Conservation (phyloP, 2,888 invertebrate genomes). For the Limnephilus marmoratus region DNA sequence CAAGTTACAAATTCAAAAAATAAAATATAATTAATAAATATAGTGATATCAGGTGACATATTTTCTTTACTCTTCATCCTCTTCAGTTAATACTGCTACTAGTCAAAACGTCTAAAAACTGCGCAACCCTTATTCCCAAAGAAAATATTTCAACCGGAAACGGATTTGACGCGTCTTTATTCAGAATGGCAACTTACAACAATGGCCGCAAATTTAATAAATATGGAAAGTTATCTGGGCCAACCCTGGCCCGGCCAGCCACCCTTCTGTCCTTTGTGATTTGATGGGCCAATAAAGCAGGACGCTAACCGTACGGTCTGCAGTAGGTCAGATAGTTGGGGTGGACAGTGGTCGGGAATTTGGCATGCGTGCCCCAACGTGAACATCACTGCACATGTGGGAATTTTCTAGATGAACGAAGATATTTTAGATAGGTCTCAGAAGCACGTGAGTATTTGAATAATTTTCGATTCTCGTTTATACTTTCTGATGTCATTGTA, state of each 20-base stretch:
- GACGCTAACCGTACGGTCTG: not conserved
- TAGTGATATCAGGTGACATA: not conserved
- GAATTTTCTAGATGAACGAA: not conserved
- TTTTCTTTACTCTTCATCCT: not conserved
- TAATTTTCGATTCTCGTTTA: too few relatives aligned
- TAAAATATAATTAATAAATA: not conserved
- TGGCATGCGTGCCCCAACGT: not conserved
- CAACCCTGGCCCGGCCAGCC: not conserved
- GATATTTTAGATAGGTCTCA: not conserved
- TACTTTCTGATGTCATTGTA: too few relatives aligned
- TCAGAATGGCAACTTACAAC: not conserved
- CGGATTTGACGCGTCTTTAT: not conserved
- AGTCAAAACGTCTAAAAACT: not conserved
- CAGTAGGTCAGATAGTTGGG: not conserved
- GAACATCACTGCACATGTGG: not conserved
- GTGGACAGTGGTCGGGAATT: not conserved
- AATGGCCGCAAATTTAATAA: constrained; percentile 40
- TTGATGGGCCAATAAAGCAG: constrained; percentile 36
- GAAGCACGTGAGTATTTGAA: too few relatives aligned
- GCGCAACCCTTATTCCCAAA: not conserved
- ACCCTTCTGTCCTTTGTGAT: constrained; percentile 28
- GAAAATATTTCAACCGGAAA: constrained; percentile 16
- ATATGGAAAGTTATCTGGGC: constrained; percentile 32
- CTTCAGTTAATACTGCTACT: not conserved
- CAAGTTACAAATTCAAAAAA: too few relatives aligned